These are phyloP conservation scores for Phyllostomus hastatus DNA, from an alignment of 2,113 vertebrate genomes.

Conservation along the genomic window DNA sequence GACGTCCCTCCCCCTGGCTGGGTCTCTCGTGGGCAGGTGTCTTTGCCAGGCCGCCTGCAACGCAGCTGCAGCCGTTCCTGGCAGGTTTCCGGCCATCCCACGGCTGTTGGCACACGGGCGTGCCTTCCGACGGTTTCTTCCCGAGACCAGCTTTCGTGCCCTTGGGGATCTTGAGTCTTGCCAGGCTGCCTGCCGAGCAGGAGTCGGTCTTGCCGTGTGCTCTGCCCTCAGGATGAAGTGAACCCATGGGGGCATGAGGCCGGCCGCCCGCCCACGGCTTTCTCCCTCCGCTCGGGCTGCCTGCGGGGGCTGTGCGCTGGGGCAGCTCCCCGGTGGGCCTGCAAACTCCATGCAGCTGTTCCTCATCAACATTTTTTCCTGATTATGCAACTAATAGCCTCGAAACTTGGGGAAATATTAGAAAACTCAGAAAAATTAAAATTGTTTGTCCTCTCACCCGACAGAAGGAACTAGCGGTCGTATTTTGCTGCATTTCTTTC, in stretches of 20 bases:
- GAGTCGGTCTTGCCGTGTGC: not conserved
- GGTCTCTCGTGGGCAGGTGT: not conserved
- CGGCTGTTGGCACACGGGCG: not conserved
- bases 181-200: not conserved
- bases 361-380: not conserved
- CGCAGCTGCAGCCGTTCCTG: not conserved
- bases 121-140: not conserved
- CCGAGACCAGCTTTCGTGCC: not conserved
- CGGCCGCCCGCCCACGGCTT: not conserved
- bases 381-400: not conserved
- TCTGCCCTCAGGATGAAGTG: not conserved
- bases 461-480: not conserved
- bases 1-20: not conserved
- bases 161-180: conserved; percentile 16
- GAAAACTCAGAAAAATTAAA: not conserved
- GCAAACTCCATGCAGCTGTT: not conserved
- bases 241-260: not conserved
- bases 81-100: not conserved
- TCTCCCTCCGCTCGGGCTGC: not conserved
- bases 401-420: not conserved
- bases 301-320: not conserved
- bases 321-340: not conserved
- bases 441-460: not conserved
- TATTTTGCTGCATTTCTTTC: not conserved
- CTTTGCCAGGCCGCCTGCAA: not conserved